Conservation (phyloP, 1,140 invertebrate species). For the Sinella curviseta region DNA sequence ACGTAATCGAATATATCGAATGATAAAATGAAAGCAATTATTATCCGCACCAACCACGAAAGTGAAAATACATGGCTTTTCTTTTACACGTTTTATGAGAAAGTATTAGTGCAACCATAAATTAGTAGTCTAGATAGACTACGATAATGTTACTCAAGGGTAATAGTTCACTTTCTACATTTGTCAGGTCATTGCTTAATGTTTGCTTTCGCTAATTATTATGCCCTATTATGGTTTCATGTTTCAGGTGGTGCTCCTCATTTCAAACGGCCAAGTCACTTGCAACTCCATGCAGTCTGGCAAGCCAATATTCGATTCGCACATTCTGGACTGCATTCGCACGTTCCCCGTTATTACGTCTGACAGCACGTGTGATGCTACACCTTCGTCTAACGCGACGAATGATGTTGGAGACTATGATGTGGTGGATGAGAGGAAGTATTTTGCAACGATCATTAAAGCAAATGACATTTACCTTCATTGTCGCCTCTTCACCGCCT, state of each 20-base stretch:
- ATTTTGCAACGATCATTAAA: slow-evolving; percentile 26
- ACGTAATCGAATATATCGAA: too few relatives aligned
- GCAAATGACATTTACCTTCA: slow-evolving; percentile 39
- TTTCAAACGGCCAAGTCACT: slow-evolving; percentile 17
- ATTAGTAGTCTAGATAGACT: too few relatives aligned
- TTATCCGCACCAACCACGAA: too few relatives aligned
- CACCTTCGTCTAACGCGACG: background rate
- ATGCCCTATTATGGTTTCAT: too few relatives aligned
- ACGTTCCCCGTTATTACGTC: slow-evolving; percentile 23
- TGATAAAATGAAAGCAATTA: too few relatives aligned
- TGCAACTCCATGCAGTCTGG: slow-evolving; percentile 26
- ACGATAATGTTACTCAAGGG: too few relatives aligned
- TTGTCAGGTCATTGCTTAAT: too few relatives aligned
- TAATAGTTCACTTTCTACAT: too few relatives aligned
- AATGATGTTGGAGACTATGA: slow-evolving; percentile 11
- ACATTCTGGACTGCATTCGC: slow-evolving; percentile 25
- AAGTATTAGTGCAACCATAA: too few relatives aligned
- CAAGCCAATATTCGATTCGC: slow-evolving; percentile 26
- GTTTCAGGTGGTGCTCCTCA: slow-evolving; percentile 18
- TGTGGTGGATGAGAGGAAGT: slow-evolving; percentile 23
- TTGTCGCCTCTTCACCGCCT: slow-evolving; percentile 3
- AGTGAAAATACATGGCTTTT: too few relatives aligned
- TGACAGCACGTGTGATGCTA: background rate
- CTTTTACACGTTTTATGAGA: too few relatives aligned
- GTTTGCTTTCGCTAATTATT: too few relatives aligned